These are phyloP conservation scores for Sclerodermus sp. DNA, from an alignment of 2,888 invertebrate species.

Conservation along the genomic window DNA sequence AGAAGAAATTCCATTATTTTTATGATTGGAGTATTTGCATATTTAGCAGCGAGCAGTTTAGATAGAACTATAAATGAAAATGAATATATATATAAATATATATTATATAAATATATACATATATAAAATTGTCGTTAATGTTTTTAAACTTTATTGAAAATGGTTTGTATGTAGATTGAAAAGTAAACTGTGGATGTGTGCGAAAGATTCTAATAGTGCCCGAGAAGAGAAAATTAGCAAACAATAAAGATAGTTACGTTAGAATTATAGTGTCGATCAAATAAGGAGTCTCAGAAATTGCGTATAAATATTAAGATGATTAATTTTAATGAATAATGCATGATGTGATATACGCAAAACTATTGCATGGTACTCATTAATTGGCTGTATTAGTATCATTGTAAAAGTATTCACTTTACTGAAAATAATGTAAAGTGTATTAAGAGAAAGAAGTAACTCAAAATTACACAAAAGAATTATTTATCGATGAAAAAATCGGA, in stretches of 20 bases:
- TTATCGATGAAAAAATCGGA: too few species aligned
- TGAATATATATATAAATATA: slow-evolving; percentile 13
- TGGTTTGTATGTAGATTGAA: slow-evolving; percentile 17
- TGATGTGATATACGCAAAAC: slow-evolving; percentile 1
- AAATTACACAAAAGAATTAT: too few species aligned
- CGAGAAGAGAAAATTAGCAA: slow-evolving; percentile 13
- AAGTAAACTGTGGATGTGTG: slow-evolving; percentile 12
- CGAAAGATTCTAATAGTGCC: slow-evolving; percentile 7
- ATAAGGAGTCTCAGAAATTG: not conserved
- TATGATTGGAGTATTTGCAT: too few species aligned
- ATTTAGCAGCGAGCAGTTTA: too few species aligned
- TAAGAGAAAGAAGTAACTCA: too few species aligned
- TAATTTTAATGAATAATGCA: slow-evolving; percentile 2
- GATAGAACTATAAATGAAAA: slow-evolving; percentile 6
- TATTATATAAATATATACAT: slow-evolving; percentile 33
- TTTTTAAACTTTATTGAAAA: slow-evolving; percentile 51
- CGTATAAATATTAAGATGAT: too few species aligned
- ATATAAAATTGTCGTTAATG: slow-evolving; percentile 46
- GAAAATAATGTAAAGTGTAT: too few species aligned
- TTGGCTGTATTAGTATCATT: too few species aligned
- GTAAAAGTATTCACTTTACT: too few species aligned
- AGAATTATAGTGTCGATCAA: slow-evolving; percentile 12
- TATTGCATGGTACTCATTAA: too few species aligned
- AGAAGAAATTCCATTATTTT: too few species aligned
- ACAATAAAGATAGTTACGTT: slow-evolving; percentile 18